Base-by-base conservation (phyloP, 2,888 invertebrate genomes). In the Selenia dentaria region DNA sequence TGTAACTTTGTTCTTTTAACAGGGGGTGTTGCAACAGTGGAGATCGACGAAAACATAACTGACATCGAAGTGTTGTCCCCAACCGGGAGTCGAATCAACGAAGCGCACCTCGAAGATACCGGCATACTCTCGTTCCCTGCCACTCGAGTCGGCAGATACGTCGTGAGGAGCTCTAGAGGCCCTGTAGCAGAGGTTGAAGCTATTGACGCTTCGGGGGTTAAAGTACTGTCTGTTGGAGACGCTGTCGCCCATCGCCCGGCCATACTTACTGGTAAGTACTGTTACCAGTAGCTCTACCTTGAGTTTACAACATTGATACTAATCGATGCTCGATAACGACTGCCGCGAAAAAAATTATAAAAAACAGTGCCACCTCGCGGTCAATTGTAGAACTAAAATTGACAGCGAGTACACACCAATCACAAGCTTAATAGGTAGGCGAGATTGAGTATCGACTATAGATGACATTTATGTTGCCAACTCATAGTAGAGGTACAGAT, bases 181-280 rank as follows among this genome's bases (percentile, higher is more conserved):
- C 78, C 83, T 0, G 60, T 90, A 0, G 89, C 89, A 0, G 90
- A 89, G 31, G 87, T 97, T 2, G 96, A 97, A 63, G 96, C 95
- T 0, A 94, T 97, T 35, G 96, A 97, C 74, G 95, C 96, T 0
- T 83, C 92, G 0, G 92, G 94, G 39, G 95, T 95, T 4, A 93
- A 94, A 62, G 93, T 96, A 28, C 89, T 94, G 44, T 95, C 95
- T 42, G 93, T 95, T 35, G 94, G 94, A 0, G 96, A 97, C 66
- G 89, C 96, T 0, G 91, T 95, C 26, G 95, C 96, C 42, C 96
- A 96, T 79, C 92, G 96, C 41, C 96, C 97, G 0, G 95, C 96
- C 9, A 94, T 95, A 48, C 93, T 97, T 50, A 94, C 94, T 64
- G 93, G 95, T 92, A 79, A 87, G 74, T 43, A 1, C 24, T 5